These are phyloP conservation scores for Paramormyrops kingsleyae DNA, from an alignment of 2,113 vertebrate genomes.

Conservation along the genomic window DNA sequence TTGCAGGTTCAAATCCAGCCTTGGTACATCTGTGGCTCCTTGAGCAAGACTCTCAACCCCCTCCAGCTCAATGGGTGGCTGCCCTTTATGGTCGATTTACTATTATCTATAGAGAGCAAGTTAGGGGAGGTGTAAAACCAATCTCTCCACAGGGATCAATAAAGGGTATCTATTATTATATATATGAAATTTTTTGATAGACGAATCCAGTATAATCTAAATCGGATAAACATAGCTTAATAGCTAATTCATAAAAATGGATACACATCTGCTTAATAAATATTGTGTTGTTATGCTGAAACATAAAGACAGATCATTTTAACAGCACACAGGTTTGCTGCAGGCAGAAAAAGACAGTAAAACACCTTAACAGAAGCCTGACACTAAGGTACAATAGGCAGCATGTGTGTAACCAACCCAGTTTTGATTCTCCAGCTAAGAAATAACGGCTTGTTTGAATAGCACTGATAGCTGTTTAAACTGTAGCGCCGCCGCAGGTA, in stretches of 20 bases:
- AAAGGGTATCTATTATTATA: too few relatives aligned
- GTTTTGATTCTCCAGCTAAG: background rate
- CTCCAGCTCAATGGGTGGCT: too few relatives aligned
- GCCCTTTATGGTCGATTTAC: too few relatives aligned
- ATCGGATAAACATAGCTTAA: background rate
- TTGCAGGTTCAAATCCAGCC: too few relatives aligned
- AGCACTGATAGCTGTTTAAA: background rate
- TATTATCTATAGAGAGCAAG: too few relatives aligned
- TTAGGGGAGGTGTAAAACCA: too few relatives aligned
- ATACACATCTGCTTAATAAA: background rate
- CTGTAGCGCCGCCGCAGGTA: background rate
- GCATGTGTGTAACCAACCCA: background rate
- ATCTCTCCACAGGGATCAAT: too few relatives aligned
- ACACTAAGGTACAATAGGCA: background rate
- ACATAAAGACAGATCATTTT: background rate
- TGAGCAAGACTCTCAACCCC: too few relatives aligned
- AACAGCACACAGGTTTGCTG: background rate
- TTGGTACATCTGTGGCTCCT: too few relatives aligned
- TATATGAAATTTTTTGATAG: background rate
- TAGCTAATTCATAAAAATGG: background rate
- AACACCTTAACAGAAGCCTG: background rate
- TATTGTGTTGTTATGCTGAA: background rate
- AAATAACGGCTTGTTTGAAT: background rate
- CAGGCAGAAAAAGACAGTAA: background rate
- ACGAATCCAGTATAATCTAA: background rate